These are phyloP conservation scores for Meliscaeva auricollis DNA, from an alignment of 2,888 invertebrate genomes.

Conservation along the genomic window DNA sequence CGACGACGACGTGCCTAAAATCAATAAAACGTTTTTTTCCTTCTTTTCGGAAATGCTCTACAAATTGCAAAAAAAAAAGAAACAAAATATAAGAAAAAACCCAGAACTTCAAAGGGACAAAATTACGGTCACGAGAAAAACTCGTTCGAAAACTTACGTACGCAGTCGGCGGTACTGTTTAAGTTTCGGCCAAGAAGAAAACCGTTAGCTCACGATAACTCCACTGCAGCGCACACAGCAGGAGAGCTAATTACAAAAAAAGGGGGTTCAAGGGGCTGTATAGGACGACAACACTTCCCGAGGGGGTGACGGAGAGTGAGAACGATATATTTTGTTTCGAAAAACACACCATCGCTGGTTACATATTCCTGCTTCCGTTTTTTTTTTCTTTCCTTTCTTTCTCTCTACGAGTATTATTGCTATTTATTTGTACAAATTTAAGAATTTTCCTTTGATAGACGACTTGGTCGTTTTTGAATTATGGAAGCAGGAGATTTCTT, in stretches of 20 bases:
- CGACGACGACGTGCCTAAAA: constrained; percentile 51
- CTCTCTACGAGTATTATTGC: background rate
- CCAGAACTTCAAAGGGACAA: constrained; percentile 2
- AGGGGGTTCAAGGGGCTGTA: constrained; percentile 10
- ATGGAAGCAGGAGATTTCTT: constrained; percentile 43
- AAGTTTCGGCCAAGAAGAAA: constrained; percentile 70
- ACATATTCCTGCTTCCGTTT: constrained; percentile 62
- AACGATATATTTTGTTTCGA: constrained; percentile 39
- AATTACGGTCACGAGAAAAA: constrained; percentile 33
- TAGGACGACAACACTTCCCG: constrained; percentile 27
- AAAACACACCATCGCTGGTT: constrained; percentile 60
- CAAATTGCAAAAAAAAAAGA: constrained; percentile 16
- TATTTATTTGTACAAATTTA: constrained; percentile 61
- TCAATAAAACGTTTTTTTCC: constrained; percentile 63
- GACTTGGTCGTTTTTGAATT: constrained; percentile 16
- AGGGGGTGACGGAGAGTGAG: constrained; percentile 12
- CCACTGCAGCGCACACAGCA: constrained; percentile 59
- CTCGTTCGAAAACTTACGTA: constrained; percentile 34
- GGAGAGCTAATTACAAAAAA: constrained; percentile 43
- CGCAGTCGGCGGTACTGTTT: constrained; percentile 31
- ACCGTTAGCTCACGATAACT: constrained; percentile 50
- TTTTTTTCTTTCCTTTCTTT: constrained; percentile 20
- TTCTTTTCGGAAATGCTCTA: constrained; percentile 3
- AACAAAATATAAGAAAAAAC: background rate
- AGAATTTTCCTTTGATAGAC: constrained; percentile 57